Conservation (phyloP, 2,113 vertebrate genomes). For the Caloenas nicobarica region DNA sequence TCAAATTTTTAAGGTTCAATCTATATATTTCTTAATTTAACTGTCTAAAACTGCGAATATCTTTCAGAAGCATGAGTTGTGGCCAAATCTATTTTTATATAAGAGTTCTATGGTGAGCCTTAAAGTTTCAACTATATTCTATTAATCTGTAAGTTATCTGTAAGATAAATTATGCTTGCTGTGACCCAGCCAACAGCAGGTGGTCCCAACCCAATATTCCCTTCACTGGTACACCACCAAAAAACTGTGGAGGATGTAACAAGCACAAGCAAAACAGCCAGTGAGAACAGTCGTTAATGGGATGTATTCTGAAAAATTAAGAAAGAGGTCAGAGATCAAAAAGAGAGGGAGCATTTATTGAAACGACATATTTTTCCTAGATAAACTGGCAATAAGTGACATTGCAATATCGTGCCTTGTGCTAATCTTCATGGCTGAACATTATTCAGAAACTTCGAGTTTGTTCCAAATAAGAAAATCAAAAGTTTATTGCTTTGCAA, state of each 20-base stretch:
- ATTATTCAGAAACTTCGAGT: neutral
- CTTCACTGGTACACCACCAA: neutral
- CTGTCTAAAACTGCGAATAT: neutral
- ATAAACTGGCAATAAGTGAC: neutral
- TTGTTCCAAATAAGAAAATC: neutral
- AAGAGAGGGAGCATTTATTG: neutral
- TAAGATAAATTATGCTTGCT: neutral
- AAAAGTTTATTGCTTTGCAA: neutral
- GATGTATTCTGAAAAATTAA: neutral
- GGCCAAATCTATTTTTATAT: neutral
- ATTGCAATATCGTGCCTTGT: neutral
- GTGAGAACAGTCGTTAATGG: neutral
- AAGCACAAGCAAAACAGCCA: neutral
- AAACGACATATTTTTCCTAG: neutral
- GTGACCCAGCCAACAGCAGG: neutral
- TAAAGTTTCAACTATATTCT: neutral
- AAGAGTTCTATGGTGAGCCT: neutral
- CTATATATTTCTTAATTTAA: neutral
- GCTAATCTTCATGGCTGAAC: neutral
- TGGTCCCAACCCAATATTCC: neutral
- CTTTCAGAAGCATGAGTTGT: neutral
- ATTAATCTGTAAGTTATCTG: neutral
- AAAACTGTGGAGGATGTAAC: neutral
- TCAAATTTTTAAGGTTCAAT: neutral
- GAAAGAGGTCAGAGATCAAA: neutral